phyloP scores from a whole-genome alignment of 2,113 vertebrate genomes.

The Phrynosoma blainvillii region DNA sequence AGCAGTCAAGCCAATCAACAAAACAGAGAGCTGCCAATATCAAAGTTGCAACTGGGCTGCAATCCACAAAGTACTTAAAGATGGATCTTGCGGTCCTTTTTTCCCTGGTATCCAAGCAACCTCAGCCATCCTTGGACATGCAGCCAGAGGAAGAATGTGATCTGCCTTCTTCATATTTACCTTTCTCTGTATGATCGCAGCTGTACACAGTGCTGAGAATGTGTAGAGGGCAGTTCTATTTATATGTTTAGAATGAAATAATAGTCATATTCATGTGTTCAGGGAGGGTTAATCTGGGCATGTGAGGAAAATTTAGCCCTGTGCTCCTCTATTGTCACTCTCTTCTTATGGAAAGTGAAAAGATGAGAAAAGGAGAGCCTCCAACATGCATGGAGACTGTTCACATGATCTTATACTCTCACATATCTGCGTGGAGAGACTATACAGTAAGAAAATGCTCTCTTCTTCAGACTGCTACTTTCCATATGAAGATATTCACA shows the following conservation, averaged over 20 bases:
- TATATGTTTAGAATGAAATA: conserved; percentile 1
- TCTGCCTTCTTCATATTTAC: background rate
- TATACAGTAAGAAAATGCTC: no score
- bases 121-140: background rate
- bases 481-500: no score
- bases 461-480: no score
- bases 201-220: background rate
- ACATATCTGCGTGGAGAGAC: no score
- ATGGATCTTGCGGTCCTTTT: background rate
- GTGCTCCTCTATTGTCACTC: no score
- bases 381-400: no score
- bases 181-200: background rate
- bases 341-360: no score
- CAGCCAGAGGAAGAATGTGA: background rate
- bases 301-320: no score
- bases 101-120: background rate
- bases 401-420: no score
- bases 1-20: background rate
- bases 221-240: background rate
- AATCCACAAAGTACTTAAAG: background rate
- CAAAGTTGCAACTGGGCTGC: background rate
- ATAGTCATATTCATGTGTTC: no score
- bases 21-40: background rate
- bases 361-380: no score
- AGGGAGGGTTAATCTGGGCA: no score